Conservation (phyloP, 2,113 vertebrate species). For the Balaeniceps rex region DNA sequence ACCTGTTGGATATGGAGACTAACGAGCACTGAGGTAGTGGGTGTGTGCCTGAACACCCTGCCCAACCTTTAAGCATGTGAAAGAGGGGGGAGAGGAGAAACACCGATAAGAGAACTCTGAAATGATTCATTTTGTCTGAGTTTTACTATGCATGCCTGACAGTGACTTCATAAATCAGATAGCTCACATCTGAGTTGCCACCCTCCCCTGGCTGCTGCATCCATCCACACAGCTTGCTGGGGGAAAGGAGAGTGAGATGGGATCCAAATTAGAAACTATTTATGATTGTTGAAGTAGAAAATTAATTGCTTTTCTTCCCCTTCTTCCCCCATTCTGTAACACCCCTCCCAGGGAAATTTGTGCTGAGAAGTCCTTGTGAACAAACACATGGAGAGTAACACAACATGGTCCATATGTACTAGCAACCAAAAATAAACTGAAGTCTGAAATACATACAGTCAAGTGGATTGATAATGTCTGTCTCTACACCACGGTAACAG, state of each 20-base stretch:
- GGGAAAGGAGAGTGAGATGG: not conserved
- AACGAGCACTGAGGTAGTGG: not conserved
- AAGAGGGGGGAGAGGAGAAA: not conserved
- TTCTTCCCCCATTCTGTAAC: not conserved
- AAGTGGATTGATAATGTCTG: slow-evolving; percentile 43
- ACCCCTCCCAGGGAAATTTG: not conserved
- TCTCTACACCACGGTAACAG: slow-evolving; percentile 53
- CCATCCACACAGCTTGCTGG: not conserved
- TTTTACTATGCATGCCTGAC: slow-evolving; percentile 33
- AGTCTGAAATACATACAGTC: slow-evolving; percentile 66
- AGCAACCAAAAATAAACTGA: slow-evolving; percentile 69
- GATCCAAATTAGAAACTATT: slow-evolving; percentile 13
- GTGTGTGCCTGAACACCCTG: not conserved
- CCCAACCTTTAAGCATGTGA: not conserved
- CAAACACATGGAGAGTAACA: slow-evolving; percentile 70
- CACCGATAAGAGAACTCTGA: not conserved
- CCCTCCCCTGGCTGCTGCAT: not conserved
- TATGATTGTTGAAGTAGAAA: slow-evolving; percentile 22
- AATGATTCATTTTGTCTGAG: slow-evolving; percentile 40
- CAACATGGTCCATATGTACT: slow-evolving; percentile 72
- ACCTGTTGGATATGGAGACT: not conserved
- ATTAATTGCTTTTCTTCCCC: slow-evolving; percentile 22
- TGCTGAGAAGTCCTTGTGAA: slow-evolving; percentile 58
- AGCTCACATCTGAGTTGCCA: slow-evolving; percentile 11
- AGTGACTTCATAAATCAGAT: slow-evolving; percentile 12